Evolutionary conservation across 64 coral and sea anemone species (phyloP).

Genomic region (Catalaphyllia jardinei): DNA sequence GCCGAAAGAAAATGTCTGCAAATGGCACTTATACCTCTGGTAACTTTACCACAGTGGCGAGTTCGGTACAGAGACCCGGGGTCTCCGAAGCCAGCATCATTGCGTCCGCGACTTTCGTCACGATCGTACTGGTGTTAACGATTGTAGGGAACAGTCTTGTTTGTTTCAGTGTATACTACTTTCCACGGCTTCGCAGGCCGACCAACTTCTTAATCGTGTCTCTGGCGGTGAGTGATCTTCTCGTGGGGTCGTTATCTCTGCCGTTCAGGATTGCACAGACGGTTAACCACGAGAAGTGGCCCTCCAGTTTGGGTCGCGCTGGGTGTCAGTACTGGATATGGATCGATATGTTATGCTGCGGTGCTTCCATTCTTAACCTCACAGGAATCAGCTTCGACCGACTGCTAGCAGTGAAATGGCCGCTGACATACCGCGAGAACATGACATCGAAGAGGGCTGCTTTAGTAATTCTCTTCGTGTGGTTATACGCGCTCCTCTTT

Average conservation of each 20-base stretch:
- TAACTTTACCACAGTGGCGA: background rate
- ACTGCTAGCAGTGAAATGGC: conserved; percentile 79
- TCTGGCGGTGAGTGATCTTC: conserved; percentile 79
- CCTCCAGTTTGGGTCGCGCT: conserved; percentile 21
- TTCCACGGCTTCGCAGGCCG: conserved; percentile 79
- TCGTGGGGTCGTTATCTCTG: conserved; percentile 74
- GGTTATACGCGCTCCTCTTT: conserved; percentile 68
- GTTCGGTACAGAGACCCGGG: background rate
- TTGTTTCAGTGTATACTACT: conserved; percentile 81
- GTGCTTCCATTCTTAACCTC: conserved; percentile 88
- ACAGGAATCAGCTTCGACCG: conserved; percentile 86
- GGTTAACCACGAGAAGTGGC: conserved; percentile 67
- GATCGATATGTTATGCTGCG: conserved; percentile 88
- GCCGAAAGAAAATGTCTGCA: background rate
- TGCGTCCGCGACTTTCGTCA: conserved; percentile 79
- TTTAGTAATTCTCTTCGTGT: conserved; percentile 68
- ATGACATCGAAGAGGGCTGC: conserved; percentile 79
- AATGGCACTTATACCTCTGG: background rate
- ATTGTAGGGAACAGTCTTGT: conserved; percentile 91
- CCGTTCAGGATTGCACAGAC: conserved; percentile 90
- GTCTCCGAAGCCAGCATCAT: background rate
- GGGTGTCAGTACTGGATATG: conserved; percentile 96
- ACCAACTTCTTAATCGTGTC: conserved; percentile 95
- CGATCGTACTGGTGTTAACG: conserved; percentile 81
- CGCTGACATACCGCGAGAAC: conserved; percentile 81